Evolutionary conservation across 2,113 vertebrate genomes (phyloP).

Genomic region (Eonycteris spelaea): DNA sequence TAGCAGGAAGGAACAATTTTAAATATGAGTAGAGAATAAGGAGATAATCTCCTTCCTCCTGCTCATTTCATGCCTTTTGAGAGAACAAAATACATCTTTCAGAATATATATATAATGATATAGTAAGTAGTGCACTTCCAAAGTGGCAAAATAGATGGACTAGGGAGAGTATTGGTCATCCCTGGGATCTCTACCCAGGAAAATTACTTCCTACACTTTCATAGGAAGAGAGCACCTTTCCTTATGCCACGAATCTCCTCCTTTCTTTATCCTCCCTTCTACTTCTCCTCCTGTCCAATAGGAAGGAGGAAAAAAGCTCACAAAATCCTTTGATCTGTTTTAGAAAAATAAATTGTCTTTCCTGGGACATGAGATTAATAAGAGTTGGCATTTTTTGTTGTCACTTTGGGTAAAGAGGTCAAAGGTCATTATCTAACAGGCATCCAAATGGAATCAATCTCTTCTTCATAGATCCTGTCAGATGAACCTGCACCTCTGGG

Average conservation of each 20-base stretch:
- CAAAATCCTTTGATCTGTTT: neutral
- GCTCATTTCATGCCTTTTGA: neutral
- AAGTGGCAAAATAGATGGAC: neutral
- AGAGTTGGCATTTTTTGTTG: constrained; percentile 56
- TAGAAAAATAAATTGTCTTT: constrained; percentile 34
- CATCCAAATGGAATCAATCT: constrained; percentile 52
- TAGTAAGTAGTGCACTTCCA: neutral
- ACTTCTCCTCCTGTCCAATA: neutral
- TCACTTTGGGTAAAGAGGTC: constrained; percentile 41
- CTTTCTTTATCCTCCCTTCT: neutral
- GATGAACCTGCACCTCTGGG: constrained; percentile 22
- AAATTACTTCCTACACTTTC: neutral
- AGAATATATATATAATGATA: constrained; percentile 13
- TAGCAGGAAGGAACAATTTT: neutral
- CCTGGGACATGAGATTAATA: constrained; percentile 17
- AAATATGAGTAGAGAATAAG: neutral
- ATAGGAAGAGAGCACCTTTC: neutral
- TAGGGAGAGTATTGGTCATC: neutral
- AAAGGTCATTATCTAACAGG: constrained; percentile 49
- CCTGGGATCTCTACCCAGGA: neutral
- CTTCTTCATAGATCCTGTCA: constrained; percentile 41
- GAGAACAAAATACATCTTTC: constrained; percentile 9
- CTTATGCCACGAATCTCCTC: neutral
- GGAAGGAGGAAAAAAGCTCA: neutral
- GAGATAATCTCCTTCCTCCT: neutral